Evolutionary conservation across 2,113 vertebrate species (phyloP).

Genomic region (Megaleporinus macrocephalus): DNA sequence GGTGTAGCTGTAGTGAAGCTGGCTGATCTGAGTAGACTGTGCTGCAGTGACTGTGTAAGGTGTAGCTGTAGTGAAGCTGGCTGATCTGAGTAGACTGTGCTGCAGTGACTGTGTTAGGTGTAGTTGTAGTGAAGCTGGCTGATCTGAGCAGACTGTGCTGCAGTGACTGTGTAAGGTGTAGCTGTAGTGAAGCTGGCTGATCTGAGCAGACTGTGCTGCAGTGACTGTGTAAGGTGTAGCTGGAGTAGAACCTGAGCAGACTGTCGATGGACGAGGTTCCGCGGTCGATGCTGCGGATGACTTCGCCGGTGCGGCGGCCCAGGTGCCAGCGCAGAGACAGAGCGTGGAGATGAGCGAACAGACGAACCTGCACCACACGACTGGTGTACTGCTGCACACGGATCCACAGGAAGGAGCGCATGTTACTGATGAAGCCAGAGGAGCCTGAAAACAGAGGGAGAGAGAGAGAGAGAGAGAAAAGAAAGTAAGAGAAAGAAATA

Average conservation of each 20-base stretch:
- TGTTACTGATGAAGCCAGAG: slow-evolving; percentile 90
- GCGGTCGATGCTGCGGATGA: slow-evolving; percentile 89
- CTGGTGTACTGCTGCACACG: slow-evolving; percentile 95
- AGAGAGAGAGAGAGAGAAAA: too few relatives aligned
- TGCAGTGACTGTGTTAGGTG: too few relatives aligned
- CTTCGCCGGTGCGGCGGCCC: slow-evolving; percentile 90
- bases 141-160: too few relatives aligned
- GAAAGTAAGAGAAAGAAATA: too few relatives aligned
- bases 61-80: too few relatives aligned
- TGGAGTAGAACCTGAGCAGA: slow-evolving; percentile 84
- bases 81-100: too few relatives aligned
- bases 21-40: too few relatives aligned
- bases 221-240: background rate
- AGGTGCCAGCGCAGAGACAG: slow-evolving; percentile 95
- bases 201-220: background rate
- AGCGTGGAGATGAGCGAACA: slow-evolving; percentile 88
- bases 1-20: too few relatives aligned
- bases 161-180: too few relatives aligned
- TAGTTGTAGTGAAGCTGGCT: too few relatives aligned
- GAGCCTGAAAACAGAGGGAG: slow-evolving; percentile 65
- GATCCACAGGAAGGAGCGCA: slow-evolving; percentile 94
- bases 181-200: too few relatives aligned
- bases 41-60: too few relatives aligned
- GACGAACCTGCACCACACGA: slow-evolving; percentile 85
- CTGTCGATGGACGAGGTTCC: slow-evolving; percentile 92